Evolutionary conservation across 2,888 invertebrate species (phyloP).

Genomic region (Archips xylosteana): DNA sequence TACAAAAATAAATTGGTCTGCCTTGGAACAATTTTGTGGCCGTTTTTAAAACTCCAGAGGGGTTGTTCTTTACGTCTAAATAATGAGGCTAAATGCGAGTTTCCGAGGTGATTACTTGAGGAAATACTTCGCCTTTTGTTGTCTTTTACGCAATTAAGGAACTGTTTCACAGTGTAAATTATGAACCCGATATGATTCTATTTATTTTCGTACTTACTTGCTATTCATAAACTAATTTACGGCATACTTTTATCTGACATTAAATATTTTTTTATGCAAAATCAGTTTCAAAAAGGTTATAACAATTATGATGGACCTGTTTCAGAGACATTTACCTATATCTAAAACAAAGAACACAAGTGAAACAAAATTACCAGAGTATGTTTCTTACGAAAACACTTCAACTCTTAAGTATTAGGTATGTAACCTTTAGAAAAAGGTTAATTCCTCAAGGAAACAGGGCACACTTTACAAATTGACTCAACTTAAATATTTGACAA

Average conservation of each 20-base stretch:
- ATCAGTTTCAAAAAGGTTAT: no score
- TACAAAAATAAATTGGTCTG: background rate
- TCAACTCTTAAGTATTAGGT: background rate
- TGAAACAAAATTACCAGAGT: background rate
- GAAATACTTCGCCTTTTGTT: background rate
- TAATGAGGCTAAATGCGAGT: slow-evolving; percentile 15
- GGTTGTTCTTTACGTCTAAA: background rate
- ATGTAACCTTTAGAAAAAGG: background rate
- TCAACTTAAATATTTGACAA: slow-evolving; percentile 9
- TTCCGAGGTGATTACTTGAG: background rate
- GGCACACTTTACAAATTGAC: slow-evolving; percentile 2
- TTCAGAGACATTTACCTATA: no score
- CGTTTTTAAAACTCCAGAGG: slow-evolving; percentile 7
- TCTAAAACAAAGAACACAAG: background rate
- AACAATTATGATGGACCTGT: no score
- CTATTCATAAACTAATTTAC: no score
- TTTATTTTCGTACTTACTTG: background rate
- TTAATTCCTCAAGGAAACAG: background rate
- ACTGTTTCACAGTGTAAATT: background rate
- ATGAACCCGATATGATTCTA: background rate
- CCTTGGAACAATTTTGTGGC: slow-evolving; percentile 1
- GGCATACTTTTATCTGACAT: no score
- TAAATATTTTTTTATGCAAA: no score
- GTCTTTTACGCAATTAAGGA: slow-evolving; percentile 2
- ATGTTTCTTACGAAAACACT: background rate